These are phyloP conservation scores for Notospermus geniculatus DNA, from an alignment of 1,140 invertebrate genomes.

Conservation along the genomic window DNA sequence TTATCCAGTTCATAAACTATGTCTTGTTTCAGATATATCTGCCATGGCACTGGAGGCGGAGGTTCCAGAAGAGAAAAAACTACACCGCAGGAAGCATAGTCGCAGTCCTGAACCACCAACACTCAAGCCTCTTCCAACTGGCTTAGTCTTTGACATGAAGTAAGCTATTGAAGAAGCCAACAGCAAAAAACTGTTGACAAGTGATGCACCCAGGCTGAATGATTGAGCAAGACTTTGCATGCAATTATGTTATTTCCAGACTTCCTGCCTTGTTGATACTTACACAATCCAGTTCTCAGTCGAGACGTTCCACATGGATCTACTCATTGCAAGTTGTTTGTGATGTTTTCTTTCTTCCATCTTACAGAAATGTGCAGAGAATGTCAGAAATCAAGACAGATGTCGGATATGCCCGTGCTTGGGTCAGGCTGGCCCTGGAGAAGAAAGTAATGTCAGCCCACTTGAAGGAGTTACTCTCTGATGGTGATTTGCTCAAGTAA, in stretches of 20 bases:
- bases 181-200: too few species aligned
- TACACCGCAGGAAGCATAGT: conserved; percentile 40
- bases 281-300: too few species aligned
- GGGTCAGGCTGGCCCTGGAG: conserved; percentile 93
- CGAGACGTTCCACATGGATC: too few species aligned
- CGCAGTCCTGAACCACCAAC: conserved; percentile 45
- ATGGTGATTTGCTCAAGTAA: conserved; percentile 78
- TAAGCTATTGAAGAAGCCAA: conserved; percentile 45
- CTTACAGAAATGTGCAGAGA: conserved; percentile 78
- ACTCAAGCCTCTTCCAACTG: conserved; percentile 72
- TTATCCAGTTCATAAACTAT: background rate
- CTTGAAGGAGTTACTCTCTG: conserved; percentile 81
- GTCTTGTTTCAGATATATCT: conserved; percentile 67
- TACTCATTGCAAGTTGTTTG: too few species aligned
- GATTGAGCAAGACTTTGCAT: too few species aligned
- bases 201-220: too few species aligned
- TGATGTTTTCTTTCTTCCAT: too few species aligned
- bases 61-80: conserved; percentile 31
- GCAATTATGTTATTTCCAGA: background rate
- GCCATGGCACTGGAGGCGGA: conserved; percentile 70
- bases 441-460: conserved; percentile 95
- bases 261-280: background rate
- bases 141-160: conserved; percentile 86
- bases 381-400: conserved; percentile 84
- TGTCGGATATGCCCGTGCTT: conserved; percentile 95